Conservation (phyloP, 2,797 vertebrate genomes). For the Lepus oiostolus region DNA sequence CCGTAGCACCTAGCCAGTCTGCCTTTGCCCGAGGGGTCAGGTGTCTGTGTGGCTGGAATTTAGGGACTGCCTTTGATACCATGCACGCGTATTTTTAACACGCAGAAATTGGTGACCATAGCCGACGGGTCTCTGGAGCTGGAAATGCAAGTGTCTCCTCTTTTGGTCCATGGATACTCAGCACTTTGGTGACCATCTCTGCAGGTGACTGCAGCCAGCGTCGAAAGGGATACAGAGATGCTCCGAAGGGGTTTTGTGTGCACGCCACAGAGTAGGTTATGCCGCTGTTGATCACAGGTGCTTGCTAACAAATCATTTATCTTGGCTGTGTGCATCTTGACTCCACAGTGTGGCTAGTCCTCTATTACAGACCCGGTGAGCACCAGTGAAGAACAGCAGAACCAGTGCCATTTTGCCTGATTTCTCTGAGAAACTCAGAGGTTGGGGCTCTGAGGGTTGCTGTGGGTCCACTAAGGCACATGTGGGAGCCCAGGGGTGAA, state of each 20-base stretch:
- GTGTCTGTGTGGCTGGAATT: neutral
- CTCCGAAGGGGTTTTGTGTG: neutral
- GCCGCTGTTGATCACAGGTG: neutral
- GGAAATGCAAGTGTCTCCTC: neutral
- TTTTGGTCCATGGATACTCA: neutral
- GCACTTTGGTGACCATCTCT: neutral
- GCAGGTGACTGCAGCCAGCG: neutral
- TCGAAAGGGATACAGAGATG: neutral
- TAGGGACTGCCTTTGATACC: neutral
- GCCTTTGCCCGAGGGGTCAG: neutral
- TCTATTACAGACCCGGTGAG: neutral
- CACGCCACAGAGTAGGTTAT: neutral
- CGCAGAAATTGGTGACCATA: neutral
- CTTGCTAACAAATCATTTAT: neutral
- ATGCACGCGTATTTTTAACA: neutral
- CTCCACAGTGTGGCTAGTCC: neutral
- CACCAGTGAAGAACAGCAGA: neutral
- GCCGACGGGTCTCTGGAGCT: neutral
- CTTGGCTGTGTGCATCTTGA: neutral
- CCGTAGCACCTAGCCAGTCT: too few species aligned
- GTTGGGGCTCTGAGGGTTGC: neutral
- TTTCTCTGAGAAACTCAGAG: neutral
- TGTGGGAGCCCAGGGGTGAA: neutral
- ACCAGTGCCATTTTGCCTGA: neutral
- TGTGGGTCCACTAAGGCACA: neutral